Evolutionary conservation across 2,888 invertebrate genomes (phyloP), one percentile per base, ranked within the genome.

Genomic region (Philereme transversata): DNA sequence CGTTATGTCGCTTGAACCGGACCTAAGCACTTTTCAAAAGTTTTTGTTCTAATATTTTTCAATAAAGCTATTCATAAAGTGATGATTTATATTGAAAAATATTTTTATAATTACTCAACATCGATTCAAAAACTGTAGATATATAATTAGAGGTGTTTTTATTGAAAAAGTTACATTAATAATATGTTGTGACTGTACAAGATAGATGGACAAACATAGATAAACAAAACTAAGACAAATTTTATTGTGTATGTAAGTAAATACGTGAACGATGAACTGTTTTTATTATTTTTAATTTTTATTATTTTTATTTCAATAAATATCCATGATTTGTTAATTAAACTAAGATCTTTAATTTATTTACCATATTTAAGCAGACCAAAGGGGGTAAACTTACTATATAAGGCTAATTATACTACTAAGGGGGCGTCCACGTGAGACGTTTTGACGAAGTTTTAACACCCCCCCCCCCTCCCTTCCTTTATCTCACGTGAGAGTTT

Each of bases 261-360:
- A 79, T 81, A 87, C 73, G 86, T 91, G 87, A 90, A 90, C 90
- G 89, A 90, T 85, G 84, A 90, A 90, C 91, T 92, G 92, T 92
- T 92, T 92, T 92, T 91, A 92, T 91, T 92, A 90, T 90, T 91
- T 90, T 91, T 90, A 87, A 87, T 91, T 91, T 90, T 91, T 91
- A 90, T 89, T 91, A 91, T 91, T 92, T 90, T 92, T 91, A 91
- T 92, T 91, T 90, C 92, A 92, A 90, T 92, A 92, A 92, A 92
- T 92, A 92, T 92, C 92, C 92, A 91, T 82, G 88, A 92, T 92
- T 92, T 92, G 92, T 92, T 92, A 92, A 91, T 87, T 79, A 87
- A 69, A 57, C 63, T 44, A 73, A 51, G 75, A 81, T 79, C 84
- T 90, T 91, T 89, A 60, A 82, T 84, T 90, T 82, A n/a, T 43